These are phyloP conservation scores for Dromaius novaehollandiae DNA, from an alignment of 2,113 vertebrate genomes.

Conservation along the genomic window DNA sequence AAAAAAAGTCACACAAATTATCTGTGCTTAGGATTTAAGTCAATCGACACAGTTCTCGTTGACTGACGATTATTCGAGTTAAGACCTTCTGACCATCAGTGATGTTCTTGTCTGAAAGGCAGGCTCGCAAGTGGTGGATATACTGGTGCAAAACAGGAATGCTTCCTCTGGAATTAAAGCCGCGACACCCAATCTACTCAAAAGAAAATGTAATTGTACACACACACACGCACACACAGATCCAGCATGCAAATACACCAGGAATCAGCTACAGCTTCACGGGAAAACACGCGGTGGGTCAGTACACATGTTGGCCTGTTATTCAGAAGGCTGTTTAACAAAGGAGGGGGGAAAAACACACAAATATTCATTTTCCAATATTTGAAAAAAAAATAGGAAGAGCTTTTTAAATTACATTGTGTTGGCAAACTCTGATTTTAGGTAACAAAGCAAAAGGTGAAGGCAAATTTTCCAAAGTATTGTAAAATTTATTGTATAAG, in stretches of 20 bases:
- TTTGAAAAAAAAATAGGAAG: background rate
- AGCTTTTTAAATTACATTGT: conserved; percentile 12
- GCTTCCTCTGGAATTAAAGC: conserved; percentile 39
- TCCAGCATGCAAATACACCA: conserved; percentile 8
- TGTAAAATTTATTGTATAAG: conserved; percentile 87
- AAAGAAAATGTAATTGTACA: background rate
- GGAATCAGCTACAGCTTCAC: background rate
- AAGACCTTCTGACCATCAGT: conserved; percentile 38
- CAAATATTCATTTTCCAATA: background rate
- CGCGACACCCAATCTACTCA: conserved; percentile 14
- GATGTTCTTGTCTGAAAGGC: conserved; percentile 42
- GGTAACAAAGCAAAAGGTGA: conserved; percentile 55
- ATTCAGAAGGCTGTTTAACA: background rate
- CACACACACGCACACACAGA: background rate
- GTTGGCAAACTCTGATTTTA: background rate
- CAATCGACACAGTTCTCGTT: conserved; percentile 18
- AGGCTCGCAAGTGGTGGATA: background rate
- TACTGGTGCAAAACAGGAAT: background rate
- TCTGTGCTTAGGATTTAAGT: conserved; percentile 56
- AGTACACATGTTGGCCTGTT: background rate
- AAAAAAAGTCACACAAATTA: background rate
- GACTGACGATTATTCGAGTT: conserved; percentile 13
- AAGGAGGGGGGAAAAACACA: background rate
- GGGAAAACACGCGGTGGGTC: background rate
- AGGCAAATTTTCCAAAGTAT: conserved; percentile 76